Percentiles rank a stretch among this genome's conserved stretches.
phyloP scores from a whole-genome alignment of 2,888 invertebrate species.

The Ephialtes manifestator region DNA sequence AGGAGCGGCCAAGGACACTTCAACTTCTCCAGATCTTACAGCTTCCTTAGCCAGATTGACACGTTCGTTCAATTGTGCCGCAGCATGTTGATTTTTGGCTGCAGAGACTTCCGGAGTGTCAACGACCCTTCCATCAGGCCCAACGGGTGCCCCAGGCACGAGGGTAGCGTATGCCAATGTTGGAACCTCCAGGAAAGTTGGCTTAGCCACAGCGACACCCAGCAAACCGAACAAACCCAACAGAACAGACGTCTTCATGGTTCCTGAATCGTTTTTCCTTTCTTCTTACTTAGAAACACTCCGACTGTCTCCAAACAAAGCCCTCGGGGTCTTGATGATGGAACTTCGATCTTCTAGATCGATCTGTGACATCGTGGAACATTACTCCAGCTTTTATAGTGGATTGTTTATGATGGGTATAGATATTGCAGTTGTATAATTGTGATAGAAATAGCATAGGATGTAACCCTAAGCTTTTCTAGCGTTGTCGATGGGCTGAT shows the following conservation, averaged over 20 bases:
- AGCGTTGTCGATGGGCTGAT: neutral
- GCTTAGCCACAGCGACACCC: constrained; percentile 50
- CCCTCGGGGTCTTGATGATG: constrained; percentile 8
- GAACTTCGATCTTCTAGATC: constrained; percentile 40
- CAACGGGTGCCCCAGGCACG: constrained; percentile 72
- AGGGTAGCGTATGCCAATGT: constrained; percentile 57
- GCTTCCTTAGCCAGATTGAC: constrained; percentile 75
- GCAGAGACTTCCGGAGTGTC: constrained; percentile 78
- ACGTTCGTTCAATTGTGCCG: constrained; percentile 68
- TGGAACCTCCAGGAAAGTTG: constrained; percentile 53
- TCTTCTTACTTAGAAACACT: neutral
- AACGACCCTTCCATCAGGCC: constrained; percentile 76
- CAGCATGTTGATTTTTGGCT: constrained; percentile 77
- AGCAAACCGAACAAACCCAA: constrained; percentile 46
- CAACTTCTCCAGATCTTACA: constrained; percentile 72
- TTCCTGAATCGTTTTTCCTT: constrained; percentile 3
- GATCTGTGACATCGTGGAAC: constrained; percentile 50
- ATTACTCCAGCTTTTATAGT: constrained; percentile 55
- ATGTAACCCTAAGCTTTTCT: constrained; percentile 18
- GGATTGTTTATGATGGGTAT: constrained; percentile 21
- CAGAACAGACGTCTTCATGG: constrained; percentile 46
- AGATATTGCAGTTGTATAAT: constrained; percentile 50
- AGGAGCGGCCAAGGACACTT: constrained; percentile 34
- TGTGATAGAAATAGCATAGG: constrained; percentile 11
- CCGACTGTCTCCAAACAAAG: neutral